phyloP scores from a whole-genome alignment of 2,888 invertebrate species.

The Megamerina dolium region DNA sequence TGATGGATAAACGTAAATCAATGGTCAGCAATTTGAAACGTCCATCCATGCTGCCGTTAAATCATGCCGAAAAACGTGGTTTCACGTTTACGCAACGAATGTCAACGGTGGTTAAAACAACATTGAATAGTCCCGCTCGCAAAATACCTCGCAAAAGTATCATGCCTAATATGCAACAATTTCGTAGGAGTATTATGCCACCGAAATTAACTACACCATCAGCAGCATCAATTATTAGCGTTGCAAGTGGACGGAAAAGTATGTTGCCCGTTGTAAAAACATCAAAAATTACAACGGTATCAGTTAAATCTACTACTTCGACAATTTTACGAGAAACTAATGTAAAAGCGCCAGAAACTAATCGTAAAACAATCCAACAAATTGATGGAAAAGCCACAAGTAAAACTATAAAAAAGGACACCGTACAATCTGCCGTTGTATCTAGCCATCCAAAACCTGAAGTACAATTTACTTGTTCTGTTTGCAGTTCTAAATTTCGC shows the following conservation, averaged over 20 bases:
- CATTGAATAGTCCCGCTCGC: conserved; percentile 42
- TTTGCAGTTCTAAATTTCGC: conserved; percentile 31
- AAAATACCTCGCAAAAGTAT: conserved; percentile 27
- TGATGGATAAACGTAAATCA: conserved; percentile 2
- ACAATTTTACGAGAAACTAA: conserved; percentile 6
- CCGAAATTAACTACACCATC: too few relatives aligned
- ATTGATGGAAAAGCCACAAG: not conserved
- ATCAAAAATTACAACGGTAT: not conserved
- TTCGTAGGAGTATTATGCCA: conserved; percentile 13
- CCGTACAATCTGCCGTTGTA: not conserved
- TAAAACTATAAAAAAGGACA: too few relatives aligned
- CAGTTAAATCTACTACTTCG: not conserved
- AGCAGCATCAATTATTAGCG: not conserved
- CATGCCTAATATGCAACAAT: conserved; percentile 8
- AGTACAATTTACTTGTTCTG: conserved; percentile 22
- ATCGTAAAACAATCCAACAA: not conserved
- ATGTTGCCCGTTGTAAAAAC: conserved; percentile 13
- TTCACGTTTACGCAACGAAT: conserved; percentile 36
- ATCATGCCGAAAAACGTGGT: conserved; percentile 23
- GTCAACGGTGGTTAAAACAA: conserved; percentile 43
- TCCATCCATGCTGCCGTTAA: conserved; percentile 19
- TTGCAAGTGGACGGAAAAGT: conserved; percentile 6
- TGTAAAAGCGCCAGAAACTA: not conserved
- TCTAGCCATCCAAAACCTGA: not conserved
- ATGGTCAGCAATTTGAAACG: not conserved